Conservation (phyloP, 2,797 vertebrate genomes). For the Hoplostethus mediterraneus region DNA sequence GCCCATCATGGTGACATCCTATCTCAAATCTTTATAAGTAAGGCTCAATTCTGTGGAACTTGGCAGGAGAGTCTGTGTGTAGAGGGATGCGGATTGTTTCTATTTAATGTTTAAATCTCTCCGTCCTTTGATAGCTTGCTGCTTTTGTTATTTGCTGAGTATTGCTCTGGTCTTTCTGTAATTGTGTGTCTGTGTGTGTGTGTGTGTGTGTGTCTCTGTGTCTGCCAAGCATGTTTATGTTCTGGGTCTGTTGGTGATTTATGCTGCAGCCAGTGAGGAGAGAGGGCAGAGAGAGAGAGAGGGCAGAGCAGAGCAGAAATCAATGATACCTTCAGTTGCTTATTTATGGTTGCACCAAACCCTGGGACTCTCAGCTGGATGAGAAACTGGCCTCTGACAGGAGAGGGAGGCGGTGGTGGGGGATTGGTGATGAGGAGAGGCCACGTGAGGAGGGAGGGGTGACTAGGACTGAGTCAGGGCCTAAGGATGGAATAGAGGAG, state of each 20-base stretch:
- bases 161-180: constrained; percentile 34
- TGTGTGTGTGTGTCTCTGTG: constrained; percentile 13
- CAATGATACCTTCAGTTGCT: constrained; percentile 75
- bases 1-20: too few relatives aligned
- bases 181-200: constrained; percentile 24
- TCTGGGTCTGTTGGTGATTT: constrained; percentile 64
- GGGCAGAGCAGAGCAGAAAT: constrained; percentile 69
- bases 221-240: constrained; percentile 50
- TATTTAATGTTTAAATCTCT: constrained; percentile 6
- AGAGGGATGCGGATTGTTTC: background rate
- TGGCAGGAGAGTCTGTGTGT: background rate
- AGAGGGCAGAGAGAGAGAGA: constrained; percentile 27
- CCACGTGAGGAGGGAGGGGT: constrained; percentile 37
- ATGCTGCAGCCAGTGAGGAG: constrained; percentile 57
- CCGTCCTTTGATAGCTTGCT: background rate
- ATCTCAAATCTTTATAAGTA: too few relatives aligned
- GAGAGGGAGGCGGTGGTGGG: constrained; percentile 14
- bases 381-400: constrained; percentile 53
- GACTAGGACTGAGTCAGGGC: constrained; percentile 55
- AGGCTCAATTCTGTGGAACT: background rate
- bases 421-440: constrained; percentile 39
- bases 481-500: constrained; percentile 16
- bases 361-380: constrained; percentile 54
- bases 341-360: constrained; percentile 84
- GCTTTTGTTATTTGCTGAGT: background rate